phyloP scores from a whole-genome alignment of 2,888 invertebrate species.

The Calameuta idolon region DNA sequence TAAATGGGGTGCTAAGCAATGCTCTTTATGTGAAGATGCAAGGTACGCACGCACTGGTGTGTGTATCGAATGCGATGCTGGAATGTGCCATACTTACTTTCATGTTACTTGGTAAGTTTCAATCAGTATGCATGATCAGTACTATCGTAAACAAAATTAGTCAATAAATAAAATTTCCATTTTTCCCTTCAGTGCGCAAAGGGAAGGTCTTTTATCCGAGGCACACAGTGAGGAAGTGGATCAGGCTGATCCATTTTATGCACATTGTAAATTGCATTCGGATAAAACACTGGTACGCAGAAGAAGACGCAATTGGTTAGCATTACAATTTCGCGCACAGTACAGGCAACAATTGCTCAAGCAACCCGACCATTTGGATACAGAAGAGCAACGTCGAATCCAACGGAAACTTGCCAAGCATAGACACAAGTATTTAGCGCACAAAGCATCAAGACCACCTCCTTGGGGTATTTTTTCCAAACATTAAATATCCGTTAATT shows the following conservation, averaged over 20 bases:
- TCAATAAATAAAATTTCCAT: not conserved
- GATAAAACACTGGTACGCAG: slow-evolving; percentile 88
- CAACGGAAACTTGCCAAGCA: slow-evolving; percentile 87
- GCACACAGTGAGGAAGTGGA: slow-evolving; percentile 91
- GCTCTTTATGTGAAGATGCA: slow-evolving; percentile 89
- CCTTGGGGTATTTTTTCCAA: slow-evolving; percentile 81
- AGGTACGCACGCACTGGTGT: slow-evolving; percentile 92
- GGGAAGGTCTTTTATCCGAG: slow-evolving; percentile 92
- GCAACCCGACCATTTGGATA: slow-evolving; percentile 73
- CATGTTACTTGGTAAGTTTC: slow-evolving; percentile 90
- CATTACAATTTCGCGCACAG: slow-evolving; percentile 84
- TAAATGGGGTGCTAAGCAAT: slow-evolving; percentile 94
- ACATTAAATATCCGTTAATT: slow-evolving; percentile 1
- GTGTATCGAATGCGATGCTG: slow-evolving; percentile 97
- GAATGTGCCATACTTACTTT: slow-evolving; percentile 96
- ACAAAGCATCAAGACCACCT: slow-evolving; percentile 79
- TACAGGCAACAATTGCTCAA: slow-evolving; percentile 72
- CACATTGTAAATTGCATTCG: slow-evolving; percentile 95
- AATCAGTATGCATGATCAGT: not conserved
- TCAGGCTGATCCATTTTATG: slow-evolving; percentile 97
- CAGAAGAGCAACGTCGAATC: slow-evolving; percentile 80
- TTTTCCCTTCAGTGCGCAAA: slow-evolving; percentile 80
- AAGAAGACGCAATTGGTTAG: slow-evolving; percentile 86
- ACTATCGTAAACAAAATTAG: not conserved
- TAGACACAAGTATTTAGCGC: slow-evolving; percentile 82